These are phyloP conservation scores for Pseudotriccus pelzelni DNA, from an alignment of 2,797 vertebrate species.

Conservation along the genomic window DNA sequence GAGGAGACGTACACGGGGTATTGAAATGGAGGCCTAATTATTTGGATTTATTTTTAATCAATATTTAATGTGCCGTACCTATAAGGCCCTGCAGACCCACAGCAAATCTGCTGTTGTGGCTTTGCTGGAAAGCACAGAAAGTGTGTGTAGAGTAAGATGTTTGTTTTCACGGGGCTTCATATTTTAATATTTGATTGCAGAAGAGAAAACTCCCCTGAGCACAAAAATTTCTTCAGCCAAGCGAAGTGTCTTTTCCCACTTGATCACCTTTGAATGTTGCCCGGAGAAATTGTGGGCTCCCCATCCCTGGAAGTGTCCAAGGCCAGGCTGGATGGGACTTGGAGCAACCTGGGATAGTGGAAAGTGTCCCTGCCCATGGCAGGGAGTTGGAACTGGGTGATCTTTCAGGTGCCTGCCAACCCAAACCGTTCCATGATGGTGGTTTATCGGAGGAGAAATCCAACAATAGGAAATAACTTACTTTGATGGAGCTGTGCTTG, in stretches of 20 bases:
- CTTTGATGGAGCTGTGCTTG: background rate
- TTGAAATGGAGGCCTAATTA: constrained; percentile 39
- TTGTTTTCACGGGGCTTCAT: background rate
- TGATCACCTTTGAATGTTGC: background rate
- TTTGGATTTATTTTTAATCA: constrained; percentile 49
- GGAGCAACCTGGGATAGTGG: background rate
- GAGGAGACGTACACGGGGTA: background rate
- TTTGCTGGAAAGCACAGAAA: background rate
- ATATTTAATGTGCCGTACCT: constrained; percentile 26
- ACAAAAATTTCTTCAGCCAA: background rate
- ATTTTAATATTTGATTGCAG: background rate
- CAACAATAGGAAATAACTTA: background rate
- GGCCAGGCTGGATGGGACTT: background rate
- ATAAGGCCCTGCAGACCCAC: background rate
- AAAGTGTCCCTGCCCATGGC: background rate
- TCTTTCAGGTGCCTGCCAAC: background rate
- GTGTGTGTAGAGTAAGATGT: background rate
- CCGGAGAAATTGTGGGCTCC: background rate
- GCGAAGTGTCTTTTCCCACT: background rate
- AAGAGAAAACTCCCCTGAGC: background rate
- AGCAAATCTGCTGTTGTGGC: background rate
- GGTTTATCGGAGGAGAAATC: background rate
- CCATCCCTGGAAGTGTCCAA: background rate
- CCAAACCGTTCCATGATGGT: background rate
- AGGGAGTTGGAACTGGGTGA: background rate